These are phyloP conservation scores for Lordiphosa stackelbergi DNA, from an alignment of 1,140 invertebrate species.

Conservation along the genomic window DNA sequence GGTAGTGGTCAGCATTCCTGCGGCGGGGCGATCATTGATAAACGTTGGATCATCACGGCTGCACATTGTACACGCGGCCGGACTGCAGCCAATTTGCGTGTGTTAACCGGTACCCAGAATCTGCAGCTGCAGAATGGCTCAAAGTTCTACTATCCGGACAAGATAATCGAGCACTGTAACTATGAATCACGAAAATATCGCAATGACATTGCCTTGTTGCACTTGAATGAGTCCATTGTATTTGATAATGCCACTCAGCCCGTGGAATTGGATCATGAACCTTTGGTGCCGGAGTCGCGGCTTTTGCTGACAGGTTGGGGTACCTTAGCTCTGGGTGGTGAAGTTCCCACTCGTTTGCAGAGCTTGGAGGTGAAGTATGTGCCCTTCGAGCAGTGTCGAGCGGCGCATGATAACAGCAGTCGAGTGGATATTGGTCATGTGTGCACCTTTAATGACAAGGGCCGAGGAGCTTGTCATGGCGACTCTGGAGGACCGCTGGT, in stretches of 20 bases:
- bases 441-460: constrained; percentile 81
- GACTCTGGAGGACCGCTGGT: constrained; percentile 78
- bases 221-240: constrained; percentile 75
- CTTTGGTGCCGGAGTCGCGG: constrained; percentile 46
- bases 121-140: constrained; percentile 49
- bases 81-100: constrained; percentile 33
- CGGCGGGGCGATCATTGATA: constrained; percentile 77
- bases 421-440: constrained; percentile 78
- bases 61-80: constrained; percentile 76
- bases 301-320: constrained; percentile 80
- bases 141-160: constrained; percentile 59
- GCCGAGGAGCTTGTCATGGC: constrained; percentile 80
- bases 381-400: constrained; percentile 62
- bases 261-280: constrained; percentile 55
- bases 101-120: constrained; percentile 67
- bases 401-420: constrained; percentile 53
- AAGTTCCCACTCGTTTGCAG: constrained; percentile 63
- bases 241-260: constrained; percentile 78
- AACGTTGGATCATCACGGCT: constrained; percentile 77
- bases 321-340: constrained; percentile 69
- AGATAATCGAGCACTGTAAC: constrained; percentile 61
- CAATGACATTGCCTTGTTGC: constrained; percentile 80
- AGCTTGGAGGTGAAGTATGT: constrained; percentile 67
- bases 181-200: constrained; percentile 68
- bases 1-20: constrained; percentile 71